Evolutionary conservation across 37 sponge, comb jelly and placozoan species (phyloP), one percentile per base, ranked within the genome.

Genomic region (Cliona cf. orientalis): DNA sequence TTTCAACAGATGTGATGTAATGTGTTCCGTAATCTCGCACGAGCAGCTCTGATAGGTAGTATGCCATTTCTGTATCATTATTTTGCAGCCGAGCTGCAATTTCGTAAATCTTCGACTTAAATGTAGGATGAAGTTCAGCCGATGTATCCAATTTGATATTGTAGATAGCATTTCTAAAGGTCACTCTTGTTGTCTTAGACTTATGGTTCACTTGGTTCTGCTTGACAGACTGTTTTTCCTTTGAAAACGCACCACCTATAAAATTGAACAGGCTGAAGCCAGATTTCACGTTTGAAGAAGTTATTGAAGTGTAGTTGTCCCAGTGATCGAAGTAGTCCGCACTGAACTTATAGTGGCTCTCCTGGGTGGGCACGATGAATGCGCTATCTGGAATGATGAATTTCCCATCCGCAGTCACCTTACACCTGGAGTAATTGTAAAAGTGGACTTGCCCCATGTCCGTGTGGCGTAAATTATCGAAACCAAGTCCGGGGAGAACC

Each of bases 11-110:
- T 22, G 59, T 79, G 11, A 80, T 36, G 35, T 69, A 75, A 69
- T 92, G 85, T n/a, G 93, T 92, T 23, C 93, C 93, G 39, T 84
- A 92, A 37, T 92, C 93, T 44, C 85, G 78, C 39, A 92, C 69
- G 4, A 87, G 64, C 9, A 92, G 66, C 75, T 92, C 88, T 0
- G 89, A 64, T n/a, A 76, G 46, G 49, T 92, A 87, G 21, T 49
- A 29, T 0, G 89, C 89, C 29, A 55, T 49, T 23, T 78, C 67
- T 1, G 71, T 87, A 31, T 78, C 70, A 45, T 92, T 87, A 35
- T 70, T 80, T 19, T 88, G 88, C 9, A 92, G 9, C 42, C 58
- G 58, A 2, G 76, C 72, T n/a, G 85, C 93, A 74, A 92, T 92
- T 23, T 92, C 84, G 25, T 81, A 41, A 31, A 87, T 17, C 1